These are phyloP conservation scores for Murina feae DNA, from an alignment of 2,113 vertebrate genomes.

Conservation along the genomic window DNA sequence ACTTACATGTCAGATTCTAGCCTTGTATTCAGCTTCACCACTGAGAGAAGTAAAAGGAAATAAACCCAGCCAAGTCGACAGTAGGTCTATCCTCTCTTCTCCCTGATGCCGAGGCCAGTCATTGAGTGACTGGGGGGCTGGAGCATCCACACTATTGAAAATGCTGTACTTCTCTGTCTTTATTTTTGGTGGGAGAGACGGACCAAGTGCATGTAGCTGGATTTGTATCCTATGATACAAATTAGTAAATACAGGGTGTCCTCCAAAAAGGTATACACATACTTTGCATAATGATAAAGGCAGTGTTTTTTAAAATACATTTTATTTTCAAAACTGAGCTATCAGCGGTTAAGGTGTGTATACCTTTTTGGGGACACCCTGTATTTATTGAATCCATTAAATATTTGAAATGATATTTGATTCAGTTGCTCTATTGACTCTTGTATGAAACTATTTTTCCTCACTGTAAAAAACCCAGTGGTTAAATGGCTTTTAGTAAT, in stretches of 20 bases:
- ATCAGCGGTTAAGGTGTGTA: too few relatives aligned
- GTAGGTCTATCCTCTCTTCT: too few relatives aligned
- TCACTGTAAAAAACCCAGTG: neutral
- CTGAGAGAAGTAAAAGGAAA: neutral
- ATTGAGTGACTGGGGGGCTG: neutral
- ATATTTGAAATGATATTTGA: slow-evolving; percentile 1
- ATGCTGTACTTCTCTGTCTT: neutral
- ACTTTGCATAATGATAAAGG: too few relatives aligned
- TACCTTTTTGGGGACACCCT: too few relatives aligned
- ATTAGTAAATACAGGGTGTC: neutral
- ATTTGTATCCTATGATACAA: neutral
- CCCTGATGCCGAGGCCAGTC: neutral
- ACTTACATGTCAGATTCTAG: neutral
- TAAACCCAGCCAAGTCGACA: neutral
- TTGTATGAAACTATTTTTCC: neutral
- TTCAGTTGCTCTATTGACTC: neutral
- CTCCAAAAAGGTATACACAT: too few relatives aligned
- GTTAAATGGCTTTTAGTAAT: neutral
- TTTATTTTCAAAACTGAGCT: too few relatives aligned
- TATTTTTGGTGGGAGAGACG: neutral
- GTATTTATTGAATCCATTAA: slow-evolving; percentile 35
- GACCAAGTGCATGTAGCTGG: neutral
- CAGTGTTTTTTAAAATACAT: too few relatives aligned
- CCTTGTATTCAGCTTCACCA: neutral
- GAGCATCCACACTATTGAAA: neutral